These are phyloP conservation scores for Embidobia sp. DNA, from an alignment of 2,888 invertebrate genomes.

Conservation along the genomic window DNA sequence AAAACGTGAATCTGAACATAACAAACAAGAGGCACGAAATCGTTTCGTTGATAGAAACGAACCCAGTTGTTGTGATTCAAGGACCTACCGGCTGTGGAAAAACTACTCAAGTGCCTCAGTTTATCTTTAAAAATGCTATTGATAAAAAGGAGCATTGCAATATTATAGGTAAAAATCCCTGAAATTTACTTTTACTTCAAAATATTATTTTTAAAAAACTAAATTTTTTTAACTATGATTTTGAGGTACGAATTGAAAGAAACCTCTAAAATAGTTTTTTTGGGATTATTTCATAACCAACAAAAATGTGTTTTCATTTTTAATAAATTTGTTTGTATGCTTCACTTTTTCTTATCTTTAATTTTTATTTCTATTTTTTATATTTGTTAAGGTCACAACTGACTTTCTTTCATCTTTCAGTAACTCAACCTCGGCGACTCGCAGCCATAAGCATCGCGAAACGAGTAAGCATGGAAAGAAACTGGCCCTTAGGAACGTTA, in stretches of 20 bases:
- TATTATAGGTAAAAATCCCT: slow-evolving; percentile 50
- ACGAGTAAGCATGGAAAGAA: slow-evolving; percentile 91
- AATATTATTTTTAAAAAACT: too few relatives aligned
- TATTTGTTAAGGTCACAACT: too few relatives aligned
- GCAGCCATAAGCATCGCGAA: slow-evolving; percentile 95
- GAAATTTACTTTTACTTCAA: not conserved
- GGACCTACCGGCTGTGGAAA: slow-evolving; percentile 98
- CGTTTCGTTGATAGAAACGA: slow-evolving; percentile 85
- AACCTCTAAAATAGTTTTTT: too few relatives aligned
- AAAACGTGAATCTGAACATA: slow-evolving; percentile 68
- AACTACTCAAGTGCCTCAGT: slow-evolving; percentile 86
- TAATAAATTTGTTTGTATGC: slow-evolving; percentile 80
- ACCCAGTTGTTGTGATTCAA: slow-evolving; percentile 91
- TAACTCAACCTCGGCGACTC: slow-evolving; percentile 96
- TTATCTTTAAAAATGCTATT: slow-evolving; percentile 40
- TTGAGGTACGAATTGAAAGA: slow-evolving; percentile 83
- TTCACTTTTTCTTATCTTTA: too few relatives aligned
- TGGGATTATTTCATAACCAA: too few relatives aligned
- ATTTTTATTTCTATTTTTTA: too few relatives aligned
- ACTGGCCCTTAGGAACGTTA: slow-evolving; percentile 90
- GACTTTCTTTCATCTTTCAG: slow-evolving; percentile 83
- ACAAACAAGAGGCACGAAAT: slow-evolving; percentile 83
- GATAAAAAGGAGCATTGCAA: slow-evolving; percentile 51
- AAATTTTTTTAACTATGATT: slow-evolving; percentile 4
- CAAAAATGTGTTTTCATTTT: too few relatives aligned